Base-by-base conservation (phyloP, 2,113 vertebrate species). In the Osmerus eperlanus region DNA sequence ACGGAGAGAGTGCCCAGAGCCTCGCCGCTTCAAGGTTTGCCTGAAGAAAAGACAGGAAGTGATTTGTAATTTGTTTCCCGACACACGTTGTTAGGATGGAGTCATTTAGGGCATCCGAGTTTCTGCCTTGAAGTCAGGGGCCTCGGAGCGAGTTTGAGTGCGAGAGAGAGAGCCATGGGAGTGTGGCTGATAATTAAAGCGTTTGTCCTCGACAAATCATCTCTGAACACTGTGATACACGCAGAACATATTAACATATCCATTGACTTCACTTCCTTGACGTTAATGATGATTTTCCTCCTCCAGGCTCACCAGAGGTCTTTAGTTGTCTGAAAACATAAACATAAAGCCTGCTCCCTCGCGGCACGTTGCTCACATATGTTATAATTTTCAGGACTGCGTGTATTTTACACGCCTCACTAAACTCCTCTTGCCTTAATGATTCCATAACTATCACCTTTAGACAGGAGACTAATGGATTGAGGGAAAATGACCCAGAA, bases 41-140 rank as follows among this genome's bases (percentile, higher is more conserved):
- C 55, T n/a, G 67, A 41, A 21, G 54, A 65, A 77, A 25, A 74
- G 72, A 74, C 70, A 65, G 73, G 80, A 83, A 83, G 83, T 76
- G 52, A 78, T 84, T 78, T 29, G 87, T 85, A 87, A 91, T 91
- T 91, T 91, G 89, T 91, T 86, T 83, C 83, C 83, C 84, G 69
- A 88, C 89, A 87, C 88, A 90, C 77, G n/a, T 84, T 86, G 85
- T 86, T 90, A 86, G 87, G 88, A 85, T 84, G 82, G 84, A 91
- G 86, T 89, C 85, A 86, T 91, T 90, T 91, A 84, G 78, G 64
- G 65, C 84, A 80, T 85, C 87, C 86, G 23, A 15, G 60, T 23
- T 61, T 84, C 80, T 82, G 80, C 83, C 84, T 89, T 89, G 77
- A 89, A 89, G 80, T 81, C 76, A 59, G 77, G 65, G 68, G 77